Conservation (phyloP, 2,797 vertebrate genomes). For the Aeoliscus strigatus region DNA sequence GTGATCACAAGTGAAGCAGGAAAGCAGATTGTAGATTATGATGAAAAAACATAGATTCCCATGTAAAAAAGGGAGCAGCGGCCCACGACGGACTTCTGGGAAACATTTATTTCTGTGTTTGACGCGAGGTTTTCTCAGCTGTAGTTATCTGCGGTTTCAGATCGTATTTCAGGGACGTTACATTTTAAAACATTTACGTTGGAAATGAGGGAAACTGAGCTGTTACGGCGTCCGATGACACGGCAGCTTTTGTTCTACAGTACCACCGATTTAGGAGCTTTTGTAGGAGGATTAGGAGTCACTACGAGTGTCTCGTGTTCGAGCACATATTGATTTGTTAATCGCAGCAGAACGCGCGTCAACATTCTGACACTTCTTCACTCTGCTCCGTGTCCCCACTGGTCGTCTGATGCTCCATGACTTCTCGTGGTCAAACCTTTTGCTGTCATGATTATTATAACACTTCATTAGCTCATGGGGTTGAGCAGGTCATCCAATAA, state of each 20-base stretch:
- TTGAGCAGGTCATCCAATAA: too few species aligned
- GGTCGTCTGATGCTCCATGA: too few species aligned
- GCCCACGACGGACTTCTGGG: conserved; percentile 18
- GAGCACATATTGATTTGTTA: too few species aligned
- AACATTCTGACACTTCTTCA: too few species aligned
- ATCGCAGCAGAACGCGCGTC: too few species aligned
- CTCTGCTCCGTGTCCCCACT: too few species aligned
- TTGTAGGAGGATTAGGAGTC: conserved; percentile 16
- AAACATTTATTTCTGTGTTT: conserved; percentile 26
- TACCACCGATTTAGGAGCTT: conserved; percentile 13
- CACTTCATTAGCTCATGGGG: too few species aligned
- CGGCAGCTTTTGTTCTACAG: conserved; percentile 15
- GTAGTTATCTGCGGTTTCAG: conserved; percentile 26
- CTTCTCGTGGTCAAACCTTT: too few species aligned
- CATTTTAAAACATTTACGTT: conserved; percentile 44
- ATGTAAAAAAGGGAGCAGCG: conserved; percentile 1
- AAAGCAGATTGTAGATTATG: neutral
- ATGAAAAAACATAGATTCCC: conserved; percentile 7
- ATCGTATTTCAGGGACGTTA: conserved; percentile 26
- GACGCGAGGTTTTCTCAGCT: conserved; percentile 42
- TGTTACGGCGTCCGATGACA: conserved; percentile 18
- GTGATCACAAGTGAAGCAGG: conserved; percentile 1
- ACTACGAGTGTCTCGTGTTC: too few species aligned
- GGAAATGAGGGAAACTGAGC: conserved; percentile 27
- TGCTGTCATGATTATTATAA: too few species aligned